Percentiles rank a stretch among this genome's conserved stretches.
These are phyloP conservation scores for Regulus satrapa DNA, from an alignment of 2,113 vertebrate genomes.

Conservation along the genomic window DNA sequence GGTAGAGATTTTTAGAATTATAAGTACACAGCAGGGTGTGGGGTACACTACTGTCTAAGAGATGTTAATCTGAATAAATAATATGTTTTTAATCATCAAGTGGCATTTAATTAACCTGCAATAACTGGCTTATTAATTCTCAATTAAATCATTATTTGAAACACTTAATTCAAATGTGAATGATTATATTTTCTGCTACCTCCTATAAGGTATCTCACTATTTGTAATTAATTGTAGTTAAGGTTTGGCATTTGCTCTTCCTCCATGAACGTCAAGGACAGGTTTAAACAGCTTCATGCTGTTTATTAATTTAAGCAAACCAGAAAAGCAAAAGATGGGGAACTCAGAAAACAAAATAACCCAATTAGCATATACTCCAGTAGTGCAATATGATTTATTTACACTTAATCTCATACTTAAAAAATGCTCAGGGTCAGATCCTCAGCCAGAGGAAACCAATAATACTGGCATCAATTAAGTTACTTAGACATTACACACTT, in stretches of 20 bases:
- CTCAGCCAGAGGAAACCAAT: background rate
- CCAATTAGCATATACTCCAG: background rate
- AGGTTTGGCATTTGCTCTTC: conserved; percentile 20
- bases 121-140: conserved; percentile 68
- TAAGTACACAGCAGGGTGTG: conserved; percentile 40
- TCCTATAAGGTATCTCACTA: conserved; percentile 4
- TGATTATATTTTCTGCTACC: conserved; percentile 23
- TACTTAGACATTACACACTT: background rate
- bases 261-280: background rate
- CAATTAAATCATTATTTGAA: conserved; percentile 68
- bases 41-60: conserved; percentile 44
- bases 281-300: conserved; percentile 35
- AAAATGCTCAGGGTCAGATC: background rate
- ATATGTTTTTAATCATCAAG: conserved; percentile 71
- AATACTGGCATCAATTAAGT: background rate
- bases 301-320: conserved; percentile 39
- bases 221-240: conserved; percentile 32
- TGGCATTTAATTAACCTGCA: conserved; percentile 72
- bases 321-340: conserved; percentile 1
- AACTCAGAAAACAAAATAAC: conserved; percentile 39
- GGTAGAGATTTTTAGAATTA: conserved; percentile 33
- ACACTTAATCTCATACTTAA: background rate
- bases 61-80: conserved; percentile 74
- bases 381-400: background rate
- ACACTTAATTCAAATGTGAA: conserved; percentile 57